Evolutionary conservation across 2,797 vertebrate species (phyloP).

Genomic region (Anomalospiza imberbis): DNA sequence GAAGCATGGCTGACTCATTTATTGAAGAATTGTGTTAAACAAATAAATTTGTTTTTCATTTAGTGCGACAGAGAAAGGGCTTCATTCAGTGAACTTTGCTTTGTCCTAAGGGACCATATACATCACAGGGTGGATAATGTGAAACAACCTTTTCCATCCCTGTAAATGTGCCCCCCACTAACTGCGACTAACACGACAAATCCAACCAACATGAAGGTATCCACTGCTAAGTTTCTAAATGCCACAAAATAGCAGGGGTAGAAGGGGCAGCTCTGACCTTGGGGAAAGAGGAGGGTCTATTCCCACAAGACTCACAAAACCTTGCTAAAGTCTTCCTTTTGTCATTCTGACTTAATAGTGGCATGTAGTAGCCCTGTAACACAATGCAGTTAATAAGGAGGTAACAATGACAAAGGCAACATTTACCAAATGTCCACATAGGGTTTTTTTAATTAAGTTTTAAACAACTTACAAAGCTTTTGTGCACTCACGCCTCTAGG

Average conservation of each 20-base stretch:
- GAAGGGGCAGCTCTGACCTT: background rate
- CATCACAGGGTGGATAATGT: background rate
- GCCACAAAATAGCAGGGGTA: background rate
- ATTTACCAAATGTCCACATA: background rate
- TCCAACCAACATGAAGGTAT: background rate
- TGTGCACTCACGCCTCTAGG: background rate
- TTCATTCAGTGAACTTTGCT: background rate
- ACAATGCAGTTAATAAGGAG: background rate
- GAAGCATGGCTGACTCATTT: background rate
- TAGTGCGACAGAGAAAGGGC: background rate
- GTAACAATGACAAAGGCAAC: background rate
- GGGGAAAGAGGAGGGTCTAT: background rate
- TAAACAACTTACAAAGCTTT: background rate
- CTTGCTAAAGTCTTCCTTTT: background rate
- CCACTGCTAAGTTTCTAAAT: background rate
- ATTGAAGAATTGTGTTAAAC: background rate
- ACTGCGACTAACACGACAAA: background rate
- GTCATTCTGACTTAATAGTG: background rate
- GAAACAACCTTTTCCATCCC: background rate
- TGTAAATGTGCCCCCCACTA: background rate
- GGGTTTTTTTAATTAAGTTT: background rate
- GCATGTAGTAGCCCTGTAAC: background rate
- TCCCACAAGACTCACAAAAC: background rate
- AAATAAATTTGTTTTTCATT: slow-evolving; percentile 1
- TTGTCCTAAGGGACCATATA: background rate